Conservation (phyloP, 1,140 invertebrate species). For the Drosophila navojoa region DNA sequence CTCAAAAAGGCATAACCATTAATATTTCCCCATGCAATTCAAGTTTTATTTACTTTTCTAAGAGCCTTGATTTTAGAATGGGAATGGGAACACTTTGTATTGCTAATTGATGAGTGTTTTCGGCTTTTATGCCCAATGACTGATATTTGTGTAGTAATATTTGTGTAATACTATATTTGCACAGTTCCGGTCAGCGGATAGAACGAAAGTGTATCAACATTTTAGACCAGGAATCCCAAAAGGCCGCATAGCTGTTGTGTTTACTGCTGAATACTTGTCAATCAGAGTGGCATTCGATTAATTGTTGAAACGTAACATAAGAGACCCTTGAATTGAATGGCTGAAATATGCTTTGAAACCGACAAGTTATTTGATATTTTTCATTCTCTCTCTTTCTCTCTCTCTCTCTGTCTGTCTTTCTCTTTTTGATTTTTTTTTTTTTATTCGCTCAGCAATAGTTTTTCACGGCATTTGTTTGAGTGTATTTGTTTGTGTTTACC, state of each 20-base stretch:
- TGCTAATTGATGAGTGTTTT: neutral
- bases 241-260: conserved; percentile 31
- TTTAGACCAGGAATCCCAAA: neutral
- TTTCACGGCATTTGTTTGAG: conserved; percentile 57
- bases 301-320: conserved; percentile 35
- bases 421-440: conserved; percentile 33
- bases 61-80: neutral
- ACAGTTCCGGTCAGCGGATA: neutral
- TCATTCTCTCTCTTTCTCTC: neutral
- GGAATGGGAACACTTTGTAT: no score
- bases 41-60: no score
- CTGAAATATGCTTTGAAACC: conserved; percentile 40
- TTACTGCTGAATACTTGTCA: conserved; percentile 11
- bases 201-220: conserved; percentile 8
- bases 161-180: neutral
- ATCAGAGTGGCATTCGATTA: conserved; percentile 28
- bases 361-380: conserved; percentile 75
- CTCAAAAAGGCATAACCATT: no score
- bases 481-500: conserved; percentile 59
- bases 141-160: conserved; percentile 1
- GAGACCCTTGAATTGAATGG: conserved; percentile 12
- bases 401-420: neutral
- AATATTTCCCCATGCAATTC: no score
- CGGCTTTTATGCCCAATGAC: neutral
- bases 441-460: conserved; percentile 59